Base-by-base conservation (phyloP, 2,113 vertebrate genomes). In the Nothoprocta pentlandii region DNA sequence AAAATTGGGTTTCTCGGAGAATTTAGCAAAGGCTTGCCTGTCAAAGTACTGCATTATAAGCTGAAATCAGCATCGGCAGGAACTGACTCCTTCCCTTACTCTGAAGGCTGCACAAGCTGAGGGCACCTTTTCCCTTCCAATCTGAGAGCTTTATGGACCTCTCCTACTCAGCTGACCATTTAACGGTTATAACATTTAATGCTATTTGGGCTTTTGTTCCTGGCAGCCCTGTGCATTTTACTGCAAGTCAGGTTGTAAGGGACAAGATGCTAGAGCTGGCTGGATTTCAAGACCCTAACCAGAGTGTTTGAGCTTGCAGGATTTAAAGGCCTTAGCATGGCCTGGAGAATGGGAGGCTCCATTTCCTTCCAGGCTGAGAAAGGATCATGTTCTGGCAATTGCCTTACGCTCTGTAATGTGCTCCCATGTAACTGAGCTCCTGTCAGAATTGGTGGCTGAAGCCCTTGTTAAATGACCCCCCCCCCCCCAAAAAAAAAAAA, bases 351-450 rank as follows among this genome's bases (percentile, higher is more conserved):
- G 34, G 58, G 66, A 94, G 85, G 34, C 51, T 56, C 6, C 76
- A 85, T 94, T 94, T 93, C 85, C 80, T 86, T 91, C 75, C 26
- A 91, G 81, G 58, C 79, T 44, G 68, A 89, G 80, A 70, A 0
- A 2, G 85, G 80, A 94, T 88, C 3, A 0, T 30, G 47, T 89
- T 96, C 68, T 93, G 90, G 80, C 56, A 71, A 10, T 71, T 83
- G 84, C 87, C 76, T 85, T 66, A 42, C 0, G 0, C 71, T 61
- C 51, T 3, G 3, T 69, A 47, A 81, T 4, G 30, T 6, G 10
- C 66, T 85, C 56, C 53, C 28, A 2, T 83, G 93, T 94, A 95
- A 93, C 80, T 39, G 89, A 95, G 73, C 64, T 47, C 62, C 75
- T 79, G 77, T 0, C 1, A 89, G 83, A 79, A 73, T 34, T 7